Evolutionary conservation across 2,888 invertebrate genomes (phyloP).

Genomic region (Drosophila rellima): DNA sequence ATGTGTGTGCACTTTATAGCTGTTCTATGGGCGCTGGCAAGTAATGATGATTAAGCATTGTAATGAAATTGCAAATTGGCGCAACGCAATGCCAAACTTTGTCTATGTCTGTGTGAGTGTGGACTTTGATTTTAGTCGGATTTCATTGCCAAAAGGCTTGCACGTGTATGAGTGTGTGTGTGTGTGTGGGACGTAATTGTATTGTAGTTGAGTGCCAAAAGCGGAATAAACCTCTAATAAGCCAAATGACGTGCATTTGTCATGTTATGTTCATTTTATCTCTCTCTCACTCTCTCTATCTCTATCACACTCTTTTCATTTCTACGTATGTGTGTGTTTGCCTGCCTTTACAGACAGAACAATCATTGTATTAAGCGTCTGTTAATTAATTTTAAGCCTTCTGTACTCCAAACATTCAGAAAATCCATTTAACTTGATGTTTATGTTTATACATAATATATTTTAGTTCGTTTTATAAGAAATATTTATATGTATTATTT

Average conservation of each 20-base stretch:
- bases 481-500: not conserved
- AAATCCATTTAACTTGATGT: not conserved
- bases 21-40: conserved; percentile 33
- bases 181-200: conserved; percentile 58
- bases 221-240: conserved; percentile 79
- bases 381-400: conserved; percentile 62
- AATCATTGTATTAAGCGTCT: conserved; percentile 41
- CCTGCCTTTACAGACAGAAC: not conserved
- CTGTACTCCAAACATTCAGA: not conserved
- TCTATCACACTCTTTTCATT: not conserved
- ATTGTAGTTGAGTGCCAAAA: conserved; percentile 78
- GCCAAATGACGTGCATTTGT: conserved; percentile 78
- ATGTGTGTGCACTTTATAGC: conserved; percentile 39
- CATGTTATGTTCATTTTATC: conserved; percentile 28
- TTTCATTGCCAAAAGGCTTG: conserved; percentile 65
- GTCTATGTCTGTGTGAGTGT: conserved; percentile 13
- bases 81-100: conserved; percentile 56
- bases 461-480: not conserved
- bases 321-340: not conserved
- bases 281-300: not conserved
- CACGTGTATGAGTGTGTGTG: conserved; percentile 11
- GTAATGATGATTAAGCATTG: conserved; percentile 82
- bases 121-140: conserved; percentile 63
- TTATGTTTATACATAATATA: too few relatives aligned
- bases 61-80: conserved; percentile 82